Conservation (phyloP, 2,113 vertebrate genomes). For the Nanorana parkeri region DNA sequence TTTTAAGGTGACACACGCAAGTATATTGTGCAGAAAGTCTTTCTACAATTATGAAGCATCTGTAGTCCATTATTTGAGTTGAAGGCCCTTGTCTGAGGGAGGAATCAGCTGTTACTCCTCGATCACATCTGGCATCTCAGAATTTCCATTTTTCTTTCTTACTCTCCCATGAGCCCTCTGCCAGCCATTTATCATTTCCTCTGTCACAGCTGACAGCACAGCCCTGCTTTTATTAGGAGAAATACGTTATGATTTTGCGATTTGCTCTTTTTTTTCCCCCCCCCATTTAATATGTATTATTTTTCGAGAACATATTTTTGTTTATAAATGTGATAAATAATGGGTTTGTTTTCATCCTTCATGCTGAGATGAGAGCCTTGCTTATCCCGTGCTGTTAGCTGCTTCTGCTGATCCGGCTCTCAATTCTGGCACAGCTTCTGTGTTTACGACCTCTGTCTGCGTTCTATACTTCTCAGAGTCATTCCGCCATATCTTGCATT, state of each 20-base stretch:
- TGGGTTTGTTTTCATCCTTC: slow-evolving; percentile 2
- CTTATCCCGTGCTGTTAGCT: background rate
- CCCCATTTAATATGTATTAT: background rate
- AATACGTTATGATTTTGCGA: background rate
- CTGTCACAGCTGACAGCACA: slow-evolving; percentile 6
- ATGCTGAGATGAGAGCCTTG: background rate
- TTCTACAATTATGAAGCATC: background rate
- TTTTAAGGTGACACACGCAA: no score
- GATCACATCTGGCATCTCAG: background rate
- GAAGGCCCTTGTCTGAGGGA: background rate
- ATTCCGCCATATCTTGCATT: background rate
- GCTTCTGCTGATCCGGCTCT: background rate
- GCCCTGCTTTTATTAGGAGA: background rate
- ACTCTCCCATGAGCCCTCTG: background rate
- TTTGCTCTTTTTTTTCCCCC: background rate
- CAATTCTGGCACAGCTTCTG: background rate
- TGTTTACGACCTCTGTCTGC: slow-evolving; percentile 1
- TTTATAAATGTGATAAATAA: slow-evolving; percentile 16
- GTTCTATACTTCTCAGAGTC: background rate
- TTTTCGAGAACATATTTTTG: background rate
- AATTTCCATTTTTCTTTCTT: background rate
- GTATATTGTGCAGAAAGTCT: no score
- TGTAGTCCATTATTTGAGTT: background rate
- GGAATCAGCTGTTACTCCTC: no score
- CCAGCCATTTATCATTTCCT: background rate